Evolutionary conservation across 2,797 vertebrate genomes (phyloP).

Genomic region (Onychomys torridus): DNA sequence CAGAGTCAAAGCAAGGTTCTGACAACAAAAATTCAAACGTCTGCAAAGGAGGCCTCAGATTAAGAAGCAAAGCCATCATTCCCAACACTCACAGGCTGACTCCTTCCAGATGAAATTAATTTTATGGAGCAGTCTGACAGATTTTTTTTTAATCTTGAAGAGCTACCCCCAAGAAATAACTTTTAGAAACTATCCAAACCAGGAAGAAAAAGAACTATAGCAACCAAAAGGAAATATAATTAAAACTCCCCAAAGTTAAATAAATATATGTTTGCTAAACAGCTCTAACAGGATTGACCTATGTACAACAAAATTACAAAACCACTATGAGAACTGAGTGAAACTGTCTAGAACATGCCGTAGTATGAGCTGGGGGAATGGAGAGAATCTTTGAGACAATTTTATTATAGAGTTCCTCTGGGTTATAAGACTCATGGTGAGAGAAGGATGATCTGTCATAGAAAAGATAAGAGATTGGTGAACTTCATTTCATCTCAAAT

Average conservation of each 20-base stretch:
- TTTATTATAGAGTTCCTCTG: not conserved
- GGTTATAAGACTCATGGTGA: not conserved
- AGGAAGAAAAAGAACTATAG: conserved; percentile 1
- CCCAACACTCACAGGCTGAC: not conserved
- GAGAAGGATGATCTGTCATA: not conserved
- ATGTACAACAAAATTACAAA: not conserved
- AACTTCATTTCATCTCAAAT: conserved; percentile 19
- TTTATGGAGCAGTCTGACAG: not conserved
- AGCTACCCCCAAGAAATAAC: not conserved
- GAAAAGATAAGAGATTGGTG: not conserved
- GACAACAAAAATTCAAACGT: not conserved
- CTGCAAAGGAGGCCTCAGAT: not conserved
- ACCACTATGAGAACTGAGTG: not conserved
- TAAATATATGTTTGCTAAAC: not conserved
- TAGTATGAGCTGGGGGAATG: not conserved
- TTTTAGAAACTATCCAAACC: conserved; percentile 25
- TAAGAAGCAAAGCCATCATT: not conserved
- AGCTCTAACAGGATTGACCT: not conserved
- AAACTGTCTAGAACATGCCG: not conserved
- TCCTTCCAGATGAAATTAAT: conserved; percentile 46
- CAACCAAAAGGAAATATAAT: conserved; percentile 18
- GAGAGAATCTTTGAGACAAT: not conserved
- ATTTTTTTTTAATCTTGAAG: not conserved
- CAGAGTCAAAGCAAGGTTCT: not conserved
- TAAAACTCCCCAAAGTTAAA: not conserved